phyloP scores from a whole-genome alignment of 2,797 vertebrate species.

The Siniperca obscura region DNA sequence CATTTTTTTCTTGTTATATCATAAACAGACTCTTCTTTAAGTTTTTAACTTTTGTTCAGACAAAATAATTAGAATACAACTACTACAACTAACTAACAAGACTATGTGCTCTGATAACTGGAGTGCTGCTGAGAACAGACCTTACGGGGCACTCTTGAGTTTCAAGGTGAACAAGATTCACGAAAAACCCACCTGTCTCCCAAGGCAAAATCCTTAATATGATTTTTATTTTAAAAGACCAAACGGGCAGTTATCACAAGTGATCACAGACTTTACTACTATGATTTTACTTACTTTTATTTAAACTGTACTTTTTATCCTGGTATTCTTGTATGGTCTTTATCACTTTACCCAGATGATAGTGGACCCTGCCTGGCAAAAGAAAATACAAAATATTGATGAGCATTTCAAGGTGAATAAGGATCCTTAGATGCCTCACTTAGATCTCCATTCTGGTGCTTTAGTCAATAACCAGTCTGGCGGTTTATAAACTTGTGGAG shows the following conservation, averaged over 20 bases:
- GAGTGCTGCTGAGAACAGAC: neutral
- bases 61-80: neutral
- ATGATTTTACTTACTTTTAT: neutral
- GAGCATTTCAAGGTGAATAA: neutral
- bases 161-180: neutral
- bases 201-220: neutral
- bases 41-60: neutral
- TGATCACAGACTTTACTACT: too few species aligned
- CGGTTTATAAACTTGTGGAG: neutral
- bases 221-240: too few species aligned
- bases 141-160: neutral
- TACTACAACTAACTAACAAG: too few species aligned
- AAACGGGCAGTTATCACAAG: too few species aligned
- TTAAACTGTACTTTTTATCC: neutral
- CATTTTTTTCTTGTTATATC: neutral
- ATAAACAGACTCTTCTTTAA: neutral
- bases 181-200: neutral
- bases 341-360: neutral
- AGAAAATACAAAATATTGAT: neutral
- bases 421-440: neutral
- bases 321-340: neutral
- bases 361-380: neutral
- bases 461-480: conserved; percentile 24
- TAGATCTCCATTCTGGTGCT: neutral
- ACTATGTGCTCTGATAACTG: neutral